A percentile compares a stretch with the other conserved stretches of the same genome.
Evolutionary conservation across 2,797 vertebrate genomes (phyloP).

Genomic region (Pyrocephalus nanus): DNA sequence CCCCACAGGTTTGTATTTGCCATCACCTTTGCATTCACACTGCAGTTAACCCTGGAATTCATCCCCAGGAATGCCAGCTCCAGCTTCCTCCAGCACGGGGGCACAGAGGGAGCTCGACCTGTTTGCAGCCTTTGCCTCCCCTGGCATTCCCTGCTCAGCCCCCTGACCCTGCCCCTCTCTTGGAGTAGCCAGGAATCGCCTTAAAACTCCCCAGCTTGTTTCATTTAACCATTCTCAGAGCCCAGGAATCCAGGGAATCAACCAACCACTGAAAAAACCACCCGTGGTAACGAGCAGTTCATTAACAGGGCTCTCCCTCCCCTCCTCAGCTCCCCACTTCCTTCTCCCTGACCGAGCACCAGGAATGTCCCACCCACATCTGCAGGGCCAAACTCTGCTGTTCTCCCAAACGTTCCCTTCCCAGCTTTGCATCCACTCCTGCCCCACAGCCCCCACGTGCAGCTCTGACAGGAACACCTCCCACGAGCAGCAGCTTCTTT

Average conservation of each 20-base stretch:
- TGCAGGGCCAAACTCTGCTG: rapidly evolving
- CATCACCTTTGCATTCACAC: background rate
- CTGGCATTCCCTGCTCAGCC: background rate
- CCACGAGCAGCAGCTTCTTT: background rate
- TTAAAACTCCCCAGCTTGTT: background rate
- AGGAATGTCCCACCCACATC: background rate
- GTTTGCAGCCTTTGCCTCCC: background rate
- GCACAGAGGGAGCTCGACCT: background rate
- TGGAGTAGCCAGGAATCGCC: rapidly evolving
- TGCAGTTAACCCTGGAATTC: background rate
- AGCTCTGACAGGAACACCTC: background rate
- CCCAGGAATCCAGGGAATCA: background rate
- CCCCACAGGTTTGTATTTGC: background rate
- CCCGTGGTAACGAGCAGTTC: background rate
- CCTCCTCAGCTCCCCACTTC: background rate
- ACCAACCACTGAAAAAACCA: background rate
- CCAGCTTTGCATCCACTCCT: no score
- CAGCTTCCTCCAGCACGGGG: background rate
- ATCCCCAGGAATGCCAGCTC: background rate
- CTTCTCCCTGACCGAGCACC: rapidly evolving
- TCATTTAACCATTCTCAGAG: background rate
- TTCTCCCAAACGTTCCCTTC: background rate
- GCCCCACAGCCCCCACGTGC: no score
- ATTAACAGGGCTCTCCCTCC: background rate
- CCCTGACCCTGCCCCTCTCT: background rate